These are phyloP conservation scores for Porites lobata DNA, from an alignment of 92 coral and sea anemone genomes.

Conservation along the genomic window DNA sequence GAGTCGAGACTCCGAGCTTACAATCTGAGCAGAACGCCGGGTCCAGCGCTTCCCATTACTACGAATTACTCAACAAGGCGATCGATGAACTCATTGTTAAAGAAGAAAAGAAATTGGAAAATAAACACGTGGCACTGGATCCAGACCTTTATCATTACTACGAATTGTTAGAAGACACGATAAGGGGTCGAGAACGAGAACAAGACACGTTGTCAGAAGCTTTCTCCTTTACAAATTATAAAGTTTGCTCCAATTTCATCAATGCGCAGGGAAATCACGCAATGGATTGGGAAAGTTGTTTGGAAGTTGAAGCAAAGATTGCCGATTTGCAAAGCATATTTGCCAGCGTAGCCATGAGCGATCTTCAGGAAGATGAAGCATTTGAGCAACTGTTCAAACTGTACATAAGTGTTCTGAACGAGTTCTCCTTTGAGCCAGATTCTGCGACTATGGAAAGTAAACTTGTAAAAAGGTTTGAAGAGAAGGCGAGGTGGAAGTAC, in stretches of 20 bases:
- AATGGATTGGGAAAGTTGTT: neutral
- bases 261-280: neutral
- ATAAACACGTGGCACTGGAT: neutral
- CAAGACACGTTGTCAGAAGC: neutral
- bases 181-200: neutral
- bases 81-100: neutral
- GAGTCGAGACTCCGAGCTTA: neutral
- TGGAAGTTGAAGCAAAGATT: constrained; percentile 50
- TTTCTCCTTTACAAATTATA: constrained; percentile 26
- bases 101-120: no score
- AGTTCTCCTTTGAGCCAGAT: constrained; percentile 26
- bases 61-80: constrained; percentile 30
- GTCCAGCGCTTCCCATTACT: constrained; percentile 10
- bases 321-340: constrained; percentile 38
- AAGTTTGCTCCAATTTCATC: constrained; percentile 13
- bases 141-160: constrained; percentile 23
- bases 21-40: neutral
- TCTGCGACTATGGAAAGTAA: constrained; percentile 4
- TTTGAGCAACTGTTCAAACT: constrained; percentile 58
- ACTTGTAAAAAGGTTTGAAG: constrained; percentile 1
- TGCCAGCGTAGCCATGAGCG: constrained; percentile 68
- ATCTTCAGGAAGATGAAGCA: constrained; percentile 61
- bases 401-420: constrained; percentile 29
- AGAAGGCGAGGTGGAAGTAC: constrained; percentile 45
- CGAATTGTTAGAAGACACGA: constrained; percentile 11